These are phyloP conservation scores for Hephaestus fuliginosus DNA, from an alignment of 2,797 vertebrate species.

Conservation along the genomic window DNA sequence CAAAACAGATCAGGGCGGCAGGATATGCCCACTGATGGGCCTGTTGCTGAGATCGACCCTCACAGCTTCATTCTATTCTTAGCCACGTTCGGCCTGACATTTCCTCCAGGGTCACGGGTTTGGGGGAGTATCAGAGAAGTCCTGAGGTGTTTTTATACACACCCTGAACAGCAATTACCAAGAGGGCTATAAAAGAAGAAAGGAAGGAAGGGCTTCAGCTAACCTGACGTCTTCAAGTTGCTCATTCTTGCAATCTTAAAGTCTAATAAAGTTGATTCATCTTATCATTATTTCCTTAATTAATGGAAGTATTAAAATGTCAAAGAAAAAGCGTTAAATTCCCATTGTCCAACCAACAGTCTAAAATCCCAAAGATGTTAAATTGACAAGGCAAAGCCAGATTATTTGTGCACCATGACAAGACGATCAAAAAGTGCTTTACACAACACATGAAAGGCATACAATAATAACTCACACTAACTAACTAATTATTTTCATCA, in stretches of 20 bases:
- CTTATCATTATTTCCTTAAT: neutral
- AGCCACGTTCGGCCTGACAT: constrained; percentile 29
- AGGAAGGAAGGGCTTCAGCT: neutral
- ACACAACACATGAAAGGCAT: neutral
- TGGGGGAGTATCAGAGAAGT: constrained; percentile 33
- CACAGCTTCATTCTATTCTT: constrained; percentile 65
- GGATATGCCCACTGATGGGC: constrained; percentile 70
- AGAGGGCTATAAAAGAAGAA: constrained; percentile 31
- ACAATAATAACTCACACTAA: no score
- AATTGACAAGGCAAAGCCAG: neutral
- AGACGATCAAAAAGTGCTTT: neutral
- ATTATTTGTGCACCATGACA: neutral
- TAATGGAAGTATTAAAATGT: neutral
- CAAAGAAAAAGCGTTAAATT: neutral
- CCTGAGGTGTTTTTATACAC: constrained; percentile 5
- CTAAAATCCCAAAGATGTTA: neutral
- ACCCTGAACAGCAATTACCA: constrained; percentile 20
- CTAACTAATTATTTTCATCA: neutral
- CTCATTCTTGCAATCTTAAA: neutral
- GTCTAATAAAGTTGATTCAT: neutral
- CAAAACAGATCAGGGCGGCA: constrained; percentile 63
- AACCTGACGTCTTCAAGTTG: neutral
- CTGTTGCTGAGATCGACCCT: constrained; percentile 62
- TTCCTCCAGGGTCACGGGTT: constrained; percentile 53
- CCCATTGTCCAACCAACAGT: neutral